These are phyloP conservation scores for Lateolabrax maculatus DNA, from an alignment of 2,797 vertebrate species.

Conservation along the genomic window DNA sequence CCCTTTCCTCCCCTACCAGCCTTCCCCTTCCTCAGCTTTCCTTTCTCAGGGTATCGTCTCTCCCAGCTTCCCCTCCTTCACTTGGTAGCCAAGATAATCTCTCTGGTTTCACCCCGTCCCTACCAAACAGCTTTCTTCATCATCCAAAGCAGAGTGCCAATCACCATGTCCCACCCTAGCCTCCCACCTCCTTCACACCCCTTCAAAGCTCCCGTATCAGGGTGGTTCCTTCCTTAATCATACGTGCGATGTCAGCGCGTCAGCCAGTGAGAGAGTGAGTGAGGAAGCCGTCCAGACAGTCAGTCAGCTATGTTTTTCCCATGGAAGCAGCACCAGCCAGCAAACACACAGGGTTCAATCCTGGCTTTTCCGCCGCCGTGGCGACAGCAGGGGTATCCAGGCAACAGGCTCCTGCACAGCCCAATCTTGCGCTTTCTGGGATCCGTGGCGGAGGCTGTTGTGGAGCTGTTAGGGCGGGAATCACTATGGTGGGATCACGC, in stretches of 20 bases:
- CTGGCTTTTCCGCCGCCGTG: constrained; percentile 46
- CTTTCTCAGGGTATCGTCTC: constrained; percentile 13
- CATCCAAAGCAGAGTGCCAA: constrained; percentile 23
- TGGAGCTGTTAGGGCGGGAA: constrained; percentile 24
- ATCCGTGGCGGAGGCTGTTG: constrained; percentile 46
- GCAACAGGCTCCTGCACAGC: constrained; percentile 77
- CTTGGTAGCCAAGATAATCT: constrained; percentile 28
- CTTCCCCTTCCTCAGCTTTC: constrained; percentile 15
- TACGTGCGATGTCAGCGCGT: constrained; percentile 43
- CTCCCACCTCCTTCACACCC: constrained; percentile 9
- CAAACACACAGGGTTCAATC: constrained; percentile 26
- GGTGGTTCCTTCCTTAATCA: constrained; percentile 61
- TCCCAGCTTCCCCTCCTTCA: constrained; percentile 9
- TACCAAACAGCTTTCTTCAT: constrained; percentile 54
- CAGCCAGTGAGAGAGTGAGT: constrained; percentile 9
- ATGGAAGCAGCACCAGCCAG: constrained; percentile 50
- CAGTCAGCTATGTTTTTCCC: constrained; percentile 59
- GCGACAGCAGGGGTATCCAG: constrained; percentile 75
- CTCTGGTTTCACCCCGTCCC: constrained; percentile 30
- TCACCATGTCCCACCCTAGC: neutral
- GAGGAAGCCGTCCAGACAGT: constrained; percentile 37
- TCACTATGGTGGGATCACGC: constrained; percentile 21
- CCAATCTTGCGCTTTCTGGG: constrained; percentile 32
- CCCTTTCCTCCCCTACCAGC: constrained; percentile 5
- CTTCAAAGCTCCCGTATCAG: constrained; percentile 38